These are phyloP conservation scores for Esperia sulphurella DNA, from an alignment of 2,888 invertebrate genomes.

Conservation along the genomic window DNA sequence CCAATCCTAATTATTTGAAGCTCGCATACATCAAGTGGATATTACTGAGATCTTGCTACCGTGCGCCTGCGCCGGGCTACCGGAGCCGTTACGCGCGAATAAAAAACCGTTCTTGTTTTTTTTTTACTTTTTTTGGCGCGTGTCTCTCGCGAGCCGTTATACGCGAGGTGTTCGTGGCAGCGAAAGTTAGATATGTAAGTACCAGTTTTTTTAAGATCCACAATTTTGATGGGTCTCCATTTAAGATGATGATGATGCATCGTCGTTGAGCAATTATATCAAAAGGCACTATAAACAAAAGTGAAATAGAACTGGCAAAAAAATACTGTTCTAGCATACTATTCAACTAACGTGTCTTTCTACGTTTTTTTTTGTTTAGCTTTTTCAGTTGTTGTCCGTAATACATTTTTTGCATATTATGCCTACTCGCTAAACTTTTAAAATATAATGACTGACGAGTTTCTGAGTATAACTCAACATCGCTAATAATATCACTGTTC, in stretches of 20 bases:
- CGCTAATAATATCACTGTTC: too few relatives aligned
- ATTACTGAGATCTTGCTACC: constrained; percentile 54
- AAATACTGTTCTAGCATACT: too few relatives aligned
- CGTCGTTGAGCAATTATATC: not conserved
- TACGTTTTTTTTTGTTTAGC: too few relatives aligned
- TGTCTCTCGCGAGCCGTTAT: constrained; percentile 69
- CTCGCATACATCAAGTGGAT: constrained; percentile 53
- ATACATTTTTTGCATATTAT: too few relatives aligned
- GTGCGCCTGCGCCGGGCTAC: constrained; percentile 51
- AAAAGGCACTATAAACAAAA: not conserved
- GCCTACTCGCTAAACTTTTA: too few relatives aligned
- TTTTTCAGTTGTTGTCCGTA: too few relatives aligned
- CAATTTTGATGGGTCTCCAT: constrained; percentile 10
- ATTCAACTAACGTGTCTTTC: too few relatives aligned
- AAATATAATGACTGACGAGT: too few relatives aligned
- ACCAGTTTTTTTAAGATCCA: constrained; percentile 22
- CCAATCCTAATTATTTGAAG: constrained; percentile 43
- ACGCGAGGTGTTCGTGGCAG: constrained; percentile 57
- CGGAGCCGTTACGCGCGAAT: constrained; percentile 74
- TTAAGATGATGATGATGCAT: not conserved
- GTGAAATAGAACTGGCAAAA: not conserved
- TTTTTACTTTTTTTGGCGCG: constrained; percentile 64
- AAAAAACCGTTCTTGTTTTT: constrained; percentile 55
- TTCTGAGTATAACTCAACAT: too few relatives aligned
- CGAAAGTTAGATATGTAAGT: constrained; percentile 64